phyloP scores from a whole-genome alignment of 1,140 invertebrate genomes.

The Drosophila kurseongensis region DNA sequence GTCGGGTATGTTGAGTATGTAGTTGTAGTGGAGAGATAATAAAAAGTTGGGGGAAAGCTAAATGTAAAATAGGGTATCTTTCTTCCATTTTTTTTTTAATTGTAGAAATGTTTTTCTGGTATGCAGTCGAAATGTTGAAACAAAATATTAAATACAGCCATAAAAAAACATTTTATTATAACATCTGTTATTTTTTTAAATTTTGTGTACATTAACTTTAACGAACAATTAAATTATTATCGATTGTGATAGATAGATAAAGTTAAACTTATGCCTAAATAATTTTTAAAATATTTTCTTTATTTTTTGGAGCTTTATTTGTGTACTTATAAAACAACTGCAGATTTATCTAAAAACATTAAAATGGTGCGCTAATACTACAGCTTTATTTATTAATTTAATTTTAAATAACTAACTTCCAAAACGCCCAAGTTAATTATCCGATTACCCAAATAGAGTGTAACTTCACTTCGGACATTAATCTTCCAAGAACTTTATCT shows the following conservation, averaged over 20 bases:
- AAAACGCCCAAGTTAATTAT: neutral
- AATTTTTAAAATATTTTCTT: too few relatives aligned
- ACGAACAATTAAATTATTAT: too few relatives aligned
- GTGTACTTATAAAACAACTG: too few relatives aligned
- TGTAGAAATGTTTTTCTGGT: neutral
- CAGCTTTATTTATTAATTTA: too few relatives aligned
- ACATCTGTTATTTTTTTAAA: too few relatives aligned
- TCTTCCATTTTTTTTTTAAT: neutral
- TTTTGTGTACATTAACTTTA: too few relatives aligned
- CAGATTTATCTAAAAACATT: too few relatives aligned
- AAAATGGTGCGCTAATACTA: too few relatives aligned
- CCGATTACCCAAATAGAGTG: neutral
- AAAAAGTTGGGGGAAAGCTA: neutral
- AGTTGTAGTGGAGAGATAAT: slow-evolving; percentile 1
- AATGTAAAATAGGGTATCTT: neutral
- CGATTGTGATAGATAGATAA: too few relatives aligned
- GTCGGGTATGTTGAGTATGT: slow-evolving; percentile 8
- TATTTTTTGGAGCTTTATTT: too few relatives aligned
- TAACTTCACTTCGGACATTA: neutral
- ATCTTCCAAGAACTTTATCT: slow-evolving; percentile 3
- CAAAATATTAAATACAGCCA: neutral
- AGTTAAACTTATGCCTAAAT: too few relatives aligned
- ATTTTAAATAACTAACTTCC: too few relatives aligned
- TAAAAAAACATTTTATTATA: neutral
- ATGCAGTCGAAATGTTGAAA: neutral